phyloP scores from a whole-genome alignment of 92 coral and sea anemone species.

The Diadumene lineata region DNA sequence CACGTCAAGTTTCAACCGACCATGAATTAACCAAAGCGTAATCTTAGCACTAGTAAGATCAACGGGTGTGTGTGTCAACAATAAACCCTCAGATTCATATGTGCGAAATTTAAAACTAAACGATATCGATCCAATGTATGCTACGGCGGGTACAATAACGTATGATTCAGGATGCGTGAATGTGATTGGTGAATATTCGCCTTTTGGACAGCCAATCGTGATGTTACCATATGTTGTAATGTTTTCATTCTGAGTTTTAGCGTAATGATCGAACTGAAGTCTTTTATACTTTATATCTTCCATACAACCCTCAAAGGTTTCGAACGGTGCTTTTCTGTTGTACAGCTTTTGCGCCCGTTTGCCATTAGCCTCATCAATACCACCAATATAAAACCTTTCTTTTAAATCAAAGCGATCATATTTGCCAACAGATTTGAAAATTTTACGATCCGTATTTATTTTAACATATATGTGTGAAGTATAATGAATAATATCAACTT shows the following conservation, averaged over 20 bases:
- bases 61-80: conserved; percentile 53
- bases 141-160: conserved; percentile 35
- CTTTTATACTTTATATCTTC: conserved; percentile 49
- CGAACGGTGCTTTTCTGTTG: conserved; percentile 32
- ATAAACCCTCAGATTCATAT: conserved; percentile 66
- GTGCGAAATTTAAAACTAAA: conserved; percentile 85
- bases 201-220: conserved; percentile 28
- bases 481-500: conserved; percentile 54
- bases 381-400: conserved; percentile 60
- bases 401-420: conserved; percentile 54
- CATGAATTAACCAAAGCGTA: conserved; percentile 46
- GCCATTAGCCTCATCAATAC: conserved; percentile 46
- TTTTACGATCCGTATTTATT: conserved; percentile 30
- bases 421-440: conserved; percentile 41
- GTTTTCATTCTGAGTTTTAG: conserved; percentile 27
- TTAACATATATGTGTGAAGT: conserved; percentile 27
- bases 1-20: conserved; percentile 60
- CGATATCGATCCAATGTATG: conserved; percentile 29
- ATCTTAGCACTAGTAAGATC: conserved; percentile 43
- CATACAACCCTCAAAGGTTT: conserved; percentile 77
- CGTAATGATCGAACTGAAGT: conserved; percentile 39
- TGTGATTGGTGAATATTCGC: conserved; percentile 58
- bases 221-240: conserved; percentile 42
- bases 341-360: conserved; percentile 28
- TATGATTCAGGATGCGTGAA: conserved; percentile 65